Evolutionary conservation across 2,113 vertebrate species (phyloP).

Genomic region (Sclerurus mexicanus): DNA sequence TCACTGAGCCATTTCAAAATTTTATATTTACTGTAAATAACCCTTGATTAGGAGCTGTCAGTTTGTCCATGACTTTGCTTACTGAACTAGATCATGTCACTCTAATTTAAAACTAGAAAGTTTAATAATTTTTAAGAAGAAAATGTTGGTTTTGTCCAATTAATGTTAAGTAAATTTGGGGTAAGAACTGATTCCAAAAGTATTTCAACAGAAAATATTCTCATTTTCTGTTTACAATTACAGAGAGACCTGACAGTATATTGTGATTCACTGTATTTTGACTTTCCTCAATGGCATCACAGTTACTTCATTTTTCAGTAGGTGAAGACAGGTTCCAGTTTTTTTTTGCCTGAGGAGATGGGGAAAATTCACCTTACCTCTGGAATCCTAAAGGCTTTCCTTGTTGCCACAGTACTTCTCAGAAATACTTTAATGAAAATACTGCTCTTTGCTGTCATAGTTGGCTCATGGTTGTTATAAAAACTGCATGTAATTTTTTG

Average conservation of each 20-base stretch:
- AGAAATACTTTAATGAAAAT: background rate
- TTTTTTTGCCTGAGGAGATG: background rate
- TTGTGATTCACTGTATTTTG: background rate
- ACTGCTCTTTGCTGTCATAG: background rate
- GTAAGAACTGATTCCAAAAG: background rate
- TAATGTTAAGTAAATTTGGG: background rate
- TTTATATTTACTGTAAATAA: background rate
- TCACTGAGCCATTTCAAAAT: background rate
- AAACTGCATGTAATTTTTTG: background rate
- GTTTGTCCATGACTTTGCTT: background rate
- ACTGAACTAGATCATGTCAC: background rate
- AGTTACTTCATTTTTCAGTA: background rate
- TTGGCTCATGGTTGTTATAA: background rate
- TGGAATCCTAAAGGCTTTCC: background rate
- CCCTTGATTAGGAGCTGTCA: rapidly evolving
- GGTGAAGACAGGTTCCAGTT: background rate
- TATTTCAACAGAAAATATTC: background rate
- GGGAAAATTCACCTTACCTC: background rate
- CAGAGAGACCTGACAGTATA: background rate
- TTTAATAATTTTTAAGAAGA: background rate
- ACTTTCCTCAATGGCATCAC: background rate
- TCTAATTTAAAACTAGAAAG: background rate
- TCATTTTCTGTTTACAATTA: background rate
- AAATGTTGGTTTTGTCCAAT: background rate
- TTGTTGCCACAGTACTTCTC: background rate